Evolutionary conservation across 2,113 vertebrate species (phyloP).

Genomic region (human (Homo sapiens)): DNA sequence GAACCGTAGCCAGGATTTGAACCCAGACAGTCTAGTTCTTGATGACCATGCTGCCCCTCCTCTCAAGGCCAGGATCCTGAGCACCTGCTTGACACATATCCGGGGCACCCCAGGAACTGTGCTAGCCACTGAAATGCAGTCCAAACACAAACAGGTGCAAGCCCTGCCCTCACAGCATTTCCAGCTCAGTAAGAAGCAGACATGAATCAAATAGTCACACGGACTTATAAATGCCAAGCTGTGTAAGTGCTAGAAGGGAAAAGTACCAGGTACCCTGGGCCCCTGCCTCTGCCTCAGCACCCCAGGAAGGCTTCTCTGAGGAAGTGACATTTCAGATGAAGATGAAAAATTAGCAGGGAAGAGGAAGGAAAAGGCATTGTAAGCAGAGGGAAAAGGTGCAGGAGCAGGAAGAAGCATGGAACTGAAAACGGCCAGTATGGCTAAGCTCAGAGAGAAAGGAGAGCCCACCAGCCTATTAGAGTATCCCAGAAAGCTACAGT

Average conservation of each 20-base stretch:
- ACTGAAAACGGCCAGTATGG: background rate
- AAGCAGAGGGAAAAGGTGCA: background rate
- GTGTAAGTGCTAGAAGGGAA: background rate
- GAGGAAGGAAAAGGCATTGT: background rate
- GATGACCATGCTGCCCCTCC: background rate
- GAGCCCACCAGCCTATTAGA: background rate
- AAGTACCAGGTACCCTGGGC: background rate
- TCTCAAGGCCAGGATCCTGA: background rate
- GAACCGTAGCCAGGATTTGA: background rate
- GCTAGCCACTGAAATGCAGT: fast-evolving
- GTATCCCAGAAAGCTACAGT: background rate
- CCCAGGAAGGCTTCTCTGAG: background rate
- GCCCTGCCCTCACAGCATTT: too few relatives aligned
- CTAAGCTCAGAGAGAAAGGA: background rate
- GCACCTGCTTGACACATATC: background rate
- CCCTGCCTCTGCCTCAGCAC: background rate
- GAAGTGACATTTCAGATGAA: background rate
- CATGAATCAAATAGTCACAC: background rate
- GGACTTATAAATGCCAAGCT: background rate
- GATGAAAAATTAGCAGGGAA: background rate
- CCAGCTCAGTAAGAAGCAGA: background rate
- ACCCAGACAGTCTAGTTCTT: background rate
- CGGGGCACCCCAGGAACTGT: fast-evolving
- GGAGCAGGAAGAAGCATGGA: background rate
- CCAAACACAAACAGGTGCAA: background rate